phyloP scores from a whole-genome alignment of 2,113 vertebrate genomes.

The Scortum barcoo region DNA sequence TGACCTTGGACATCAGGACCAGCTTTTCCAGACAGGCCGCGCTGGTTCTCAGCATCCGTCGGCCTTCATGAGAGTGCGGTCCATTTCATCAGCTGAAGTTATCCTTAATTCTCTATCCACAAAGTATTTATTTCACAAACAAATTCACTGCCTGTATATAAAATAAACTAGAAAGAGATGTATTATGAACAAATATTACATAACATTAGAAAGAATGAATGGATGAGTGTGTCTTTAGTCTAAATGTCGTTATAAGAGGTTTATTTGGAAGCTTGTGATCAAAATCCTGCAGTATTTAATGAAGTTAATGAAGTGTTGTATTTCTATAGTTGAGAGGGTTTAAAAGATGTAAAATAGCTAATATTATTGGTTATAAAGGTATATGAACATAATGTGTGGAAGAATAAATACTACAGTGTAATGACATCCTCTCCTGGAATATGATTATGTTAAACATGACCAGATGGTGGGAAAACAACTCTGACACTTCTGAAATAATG shows the following conservation, averaged over 20 bases:
- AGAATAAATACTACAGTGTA: background rate
- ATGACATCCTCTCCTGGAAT: background rate
- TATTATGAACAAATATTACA: background rate
- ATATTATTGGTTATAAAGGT: background rate
- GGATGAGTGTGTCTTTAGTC: background rate
- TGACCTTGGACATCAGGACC: constrained; percentile 11
- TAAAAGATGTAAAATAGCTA: background rate
- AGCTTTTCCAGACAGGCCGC: background rate
- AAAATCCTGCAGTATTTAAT: constrained; percentile 8
- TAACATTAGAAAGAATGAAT: background rate
- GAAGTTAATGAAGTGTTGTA: background rate
- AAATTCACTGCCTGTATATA: background rate
- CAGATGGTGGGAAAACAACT: background rate
- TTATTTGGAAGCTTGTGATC: background rate
- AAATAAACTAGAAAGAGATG: background rate
- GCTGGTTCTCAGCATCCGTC: background rate
- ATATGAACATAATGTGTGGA: background rate
- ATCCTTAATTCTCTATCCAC: background rate
- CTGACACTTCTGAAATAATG: background rate
- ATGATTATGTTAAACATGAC: background rate
- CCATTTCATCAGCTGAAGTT: background rate
- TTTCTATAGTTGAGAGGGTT: constrained; percentile 6
- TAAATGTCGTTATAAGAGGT: background rate
- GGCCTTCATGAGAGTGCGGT: background rate
- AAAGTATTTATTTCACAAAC: constrained; percentile 5